phyloP scores from a whole-genome alignment of 37 sponge, comb jelly and placozoan species.

The Corticium candelabrum region DNA sequence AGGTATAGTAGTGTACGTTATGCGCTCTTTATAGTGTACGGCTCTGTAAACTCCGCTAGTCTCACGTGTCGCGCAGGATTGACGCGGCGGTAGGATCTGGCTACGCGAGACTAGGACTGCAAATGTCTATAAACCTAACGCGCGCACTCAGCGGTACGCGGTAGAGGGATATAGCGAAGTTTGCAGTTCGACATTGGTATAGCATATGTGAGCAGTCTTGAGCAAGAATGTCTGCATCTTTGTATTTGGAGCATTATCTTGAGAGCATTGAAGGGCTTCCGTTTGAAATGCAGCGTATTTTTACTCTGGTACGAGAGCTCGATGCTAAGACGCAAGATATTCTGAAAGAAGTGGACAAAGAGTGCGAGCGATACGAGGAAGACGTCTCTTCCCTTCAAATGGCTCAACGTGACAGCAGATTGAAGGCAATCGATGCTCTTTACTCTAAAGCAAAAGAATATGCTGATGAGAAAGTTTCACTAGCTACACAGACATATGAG shows the following conservation, averaged over 20 bases:
- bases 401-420: constrained; percentile 26
- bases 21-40: no score
- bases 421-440: constrained; percentile 51
- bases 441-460: constrained; percentile 68
- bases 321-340: constrained; percentile 75
- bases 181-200: no score
- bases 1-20: no score
- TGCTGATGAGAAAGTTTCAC: constrained; percentile 87
- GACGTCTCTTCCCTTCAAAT: constrained; percentile 15
- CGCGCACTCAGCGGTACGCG: no score
- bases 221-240: not conserved
- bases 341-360: constrained; percentile 33
- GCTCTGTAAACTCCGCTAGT: no score
- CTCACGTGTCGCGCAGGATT: no score
- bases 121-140: no score
- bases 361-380: constrained; percentile 20
- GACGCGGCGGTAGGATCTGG: no score
- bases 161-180: no score
- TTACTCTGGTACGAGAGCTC: constrained; percentile 71
- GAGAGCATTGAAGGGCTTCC: constrained; percentile 84
- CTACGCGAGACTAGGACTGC: no score
- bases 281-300: constrained; percentile 82
- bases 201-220: no score
- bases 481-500: constrained; percentile 92
- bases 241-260: constrained; percentile 7